Percentiles rank a stretch among this genome's conserved stretches.
Conservation (phyloP, 2,113 vertebrate genomes). For the Chroicocephalus ridibundus region DNA sequence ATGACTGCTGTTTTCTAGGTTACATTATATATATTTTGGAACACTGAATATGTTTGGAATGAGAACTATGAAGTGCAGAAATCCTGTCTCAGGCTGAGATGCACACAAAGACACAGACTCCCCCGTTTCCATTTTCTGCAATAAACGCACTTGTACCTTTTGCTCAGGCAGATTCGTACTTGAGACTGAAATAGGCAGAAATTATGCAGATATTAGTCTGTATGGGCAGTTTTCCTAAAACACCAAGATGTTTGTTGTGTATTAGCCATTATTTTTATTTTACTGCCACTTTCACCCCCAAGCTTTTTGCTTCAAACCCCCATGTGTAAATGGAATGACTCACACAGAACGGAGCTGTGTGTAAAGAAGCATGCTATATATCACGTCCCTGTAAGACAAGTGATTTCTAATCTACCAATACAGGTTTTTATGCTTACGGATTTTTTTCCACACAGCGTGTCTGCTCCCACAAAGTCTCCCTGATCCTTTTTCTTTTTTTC, state of each 20-base stretch:
- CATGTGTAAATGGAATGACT: background rate
- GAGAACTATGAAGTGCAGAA: background rate
- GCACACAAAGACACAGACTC: background rate
- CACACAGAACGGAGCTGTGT: background rate
- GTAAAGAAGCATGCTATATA: background rate
- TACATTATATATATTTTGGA: background rate
- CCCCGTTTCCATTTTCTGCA: background rate
- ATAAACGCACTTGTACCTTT: background rate
- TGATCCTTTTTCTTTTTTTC: too few species aligned
- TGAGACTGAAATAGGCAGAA: background rate
- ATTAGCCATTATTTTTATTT: background rate
- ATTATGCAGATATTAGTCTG: background rate
- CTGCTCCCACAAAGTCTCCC: background rate
- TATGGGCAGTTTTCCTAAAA: background rate
- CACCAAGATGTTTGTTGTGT: background rate
- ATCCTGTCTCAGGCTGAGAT: background rate
- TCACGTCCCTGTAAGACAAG: background rate
- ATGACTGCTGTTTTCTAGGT: accelerated
- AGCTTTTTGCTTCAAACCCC: background rate
- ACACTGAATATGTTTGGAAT: accelerated
- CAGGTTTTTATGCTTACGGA: too few species aligned
- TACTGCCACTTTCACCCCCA: background rate
- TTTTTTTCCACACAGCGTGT: background rate
- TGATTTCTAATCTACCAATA: background rate
- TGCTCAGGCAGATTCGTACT: background rate